Evolutionary conservation across 2,797 vertebrate genomes (phyloP), one percentile per base, ranked within the genome.

Genomic region (Cryptoprocta ferox): DNA sequence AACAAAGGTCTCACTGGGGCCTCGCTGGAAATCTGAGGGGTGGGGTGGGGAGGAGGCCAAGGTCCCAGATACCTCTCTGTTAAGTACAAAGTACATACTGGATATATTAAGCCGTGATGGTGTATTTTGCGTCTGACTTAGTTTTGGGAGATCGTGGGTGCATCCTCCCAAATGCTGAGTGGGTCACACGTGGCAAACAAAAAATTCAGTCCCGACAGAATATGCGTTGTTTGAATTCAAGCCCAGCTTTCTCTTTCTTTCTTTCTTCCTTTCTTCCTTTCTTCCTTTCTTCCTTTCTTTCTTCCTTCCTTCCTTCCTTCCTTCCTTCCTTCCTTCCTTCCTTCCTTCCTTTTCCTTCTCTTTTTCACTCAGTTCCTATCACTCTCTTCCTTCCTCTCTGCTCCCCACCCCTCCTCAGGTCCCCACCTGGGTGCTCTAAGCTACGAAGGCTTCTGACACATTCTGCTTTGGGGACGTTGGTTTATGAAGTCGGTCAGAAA

Each of bases 31-130:
- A 97, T 98, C 98, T 98, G 97, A 98, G 96, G 98, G 95, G 78
- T 96, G 61, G 71, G 2, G 6, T 65, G 45, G 65, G 90, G 61
- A 59, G 83, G 97, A 96, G 98, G 97, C 96, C 98, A 98, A 98
- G 98, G 98, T 97, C 98, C 98, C 98, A 98, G 99, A 99, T 99
- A 99, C 99, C 98, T 98, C 98, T 98, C 98, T 96, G 95, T 98
- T 99, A 99, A 99, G 99, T 99, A 99, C 99, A 99, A 98, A 99
- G 99, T 99, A 99, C 99, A 99, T 99, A 99, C 99, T 99, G 99
- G 99, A 99, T 99, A 97, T 98, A 98, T 98, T 95, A 99, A 99
- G 98, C 90, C 96, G 98, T 98, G 99, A 99, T 98, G 99, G 99
- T 99, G 98, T 98, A 98, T 99, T 99, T 98, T 98, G 97, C 97